Evolutionary conservation across 2,888 invertebrate species (phyloP), one percentile per base, ranked within the genome.

Genomic region (Rhagophthalmus giganteus): DNA sequence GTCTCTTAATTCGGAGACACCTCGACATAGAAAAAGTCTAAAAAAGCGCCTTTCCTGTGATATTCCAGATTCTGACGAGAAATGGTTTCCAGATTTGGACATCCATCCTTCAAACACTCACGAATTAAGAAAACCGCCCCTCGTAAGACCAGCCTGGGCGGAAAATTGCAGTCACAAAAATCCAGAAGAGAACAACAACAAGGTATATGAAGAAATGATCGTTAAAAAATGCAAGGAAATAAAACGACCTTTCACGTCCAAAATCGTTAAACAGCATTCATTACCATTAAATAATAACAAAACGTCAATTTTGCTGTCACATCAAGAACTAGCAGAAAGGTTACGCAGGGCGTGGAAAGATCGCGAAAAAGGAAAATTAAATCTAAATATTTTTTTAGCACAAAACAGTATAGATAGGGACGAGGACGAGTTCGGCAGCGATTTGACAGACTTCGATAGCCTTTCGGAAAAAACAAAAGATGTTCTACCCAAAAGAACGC

Each of bases 301-400:
- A 44, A 71, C 73, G 25, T 69, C 72, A 1, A 68, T 73, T 35
- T 60, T 73, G 10, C 65, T 69, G 44, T 67, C 72, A 1, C 67
- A 79, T 30, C 78, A 80, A 59, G 77, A 81, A 54, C 60, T 80
- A 10, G 76, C 77, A 2, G 76, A 78, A 60, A 65, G 79, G 56
- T 58, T 79, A 33, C 65, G 77, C 38, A 70, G 75, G 7, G 78
- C 78, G 0, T 79, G 79, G 78, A 74, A 75, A 45, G 75, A 78
- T 26, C 65, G 77, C 1, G 44, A 58, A 53, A 38, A 74, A 38
- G 78, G 76, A 50, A 82, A 79, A 63, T 76, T 80, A 1, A 84
- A 83, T 65, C 73, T 84, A 26, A 80, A 80, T 42, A 84, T 85
- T 53, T 81, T 82, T 59, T 68, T 85, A 39, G 77, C 81, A 0